Evolutionary conservation across 35 echinoderm and acorn worm genomes (phyloP), one percentile per base, ranked within the genome.

Genomic region (Acanthaster planci): DNA sequence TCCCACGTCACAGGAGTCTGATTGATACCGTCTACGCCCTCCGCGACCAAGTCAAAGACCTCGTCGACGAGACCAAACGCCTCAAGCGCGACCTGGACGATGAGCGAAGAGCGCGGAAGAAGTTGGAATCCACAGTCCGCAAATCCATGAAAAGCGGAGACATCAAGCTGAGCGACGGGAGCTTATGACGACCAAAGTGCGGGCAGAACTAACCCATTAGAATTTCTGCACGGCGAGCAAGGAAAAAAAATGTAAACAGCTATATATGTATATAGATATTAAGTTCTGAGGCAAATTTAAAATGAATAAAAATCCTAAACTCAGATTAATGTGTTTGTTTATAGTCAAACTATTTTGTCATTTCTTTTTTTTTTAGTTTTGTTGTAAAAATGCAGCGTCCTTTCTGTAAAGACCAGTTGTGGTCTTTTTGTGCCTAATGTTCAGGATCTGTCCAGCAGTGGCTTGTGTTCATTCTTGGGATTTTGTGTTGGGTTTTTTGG

Each of bases 11-110:
- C 8, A 99, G 96, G 84, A 99, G 92, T 86, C 85, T 99, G 76
- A 89, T 99, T 76, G 96, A 99, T 77, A 99, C 96, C 0, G 96
- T 99, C 5, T 99, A 99, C 76, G 91, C 96, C 58, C 87, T 99
- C 67, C 76, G 96, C 57, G 96, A 99, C 89, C 96, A 99, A 83
- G 96, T 99, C 78, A 99, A 94, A 55, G 92, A 93, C 60, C 89
- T 99, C 21, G 86, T 93, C 80, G 96, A 92, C 51, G 96, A 94
- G 60, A 99, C 96, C 10, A 99, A 99, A 67, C 79, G 79, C n/a
- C 86, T 99, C 18, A 99, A 99, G 53, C 52, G 59, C 26, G 91
- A 93, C 60, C 72, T 99, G 17, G 96, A 89, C 80, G 88, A 99
- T 19, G 96, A 99, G 44, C 57, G 88, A 29, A 91, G 91, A 26